Evolutionary conservation across 2,113 vertebrate species (phyloP), one percentile per base, ranked within the genome.

Genomic region (Girardinichthys multiradiatus): DNA sequence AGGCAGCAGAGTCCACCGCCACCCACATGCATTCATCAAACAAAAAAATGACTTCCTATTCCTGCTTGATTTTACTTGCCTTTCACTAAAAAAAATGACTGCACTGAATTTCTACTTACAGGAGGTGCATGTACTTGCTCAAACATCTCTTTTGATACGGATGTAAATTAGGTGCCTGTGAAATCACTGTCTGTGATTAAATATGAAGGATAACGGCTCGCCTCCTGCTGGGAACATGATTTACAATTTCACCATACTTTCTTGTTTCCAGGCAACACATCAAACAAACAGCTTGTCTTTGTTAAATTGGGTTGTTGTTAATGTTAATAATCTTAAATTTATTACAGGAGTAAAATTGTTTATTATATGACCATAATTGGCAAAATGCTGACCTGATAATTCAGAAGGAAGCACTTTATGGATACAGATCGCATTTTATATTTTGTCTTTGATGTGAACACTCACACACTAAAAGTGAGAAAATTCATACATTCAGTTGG

Each of bases 21-120:
- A 10, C 57, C 74, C 48, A 64, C 74, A 45, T 54, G 68, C 68
- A 57, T 58, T 77, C 64, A 77, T 77, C 73, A 80, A 54, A 57
- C 42, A 68, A 65, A 70, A 29, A 71, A 67, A 70, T 70, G 74
- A 81, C 57, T 72, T 81, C n/a, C 72, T 19, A 35, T 72, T 78
- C 63, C 65, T 11, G 11, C 67, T 67, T 42, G 28, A 65, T 69
- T 76, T 67, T 35, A 62, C 54, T 19, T 48, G 59, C 57, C 62
- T 65, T 29, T 39, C 31, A 66, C 15, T 28, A 45, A 48, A 37
- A 63, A 66, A 65, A n/a, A 37, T 63, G 21, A n/a, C 28, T 30
- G 29, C 28, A 19, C 11, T 39, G 31, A 15, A 37, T 65, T 45
- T 65, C 13, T 17, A 28, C 42, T 63, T 51, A 51, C 48, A 66